These are phyloP conservation scores for Gibbula magus DNA, from an alignment of 2,888 invertebrate genomes.

Conservation along the genomic window DNA sequence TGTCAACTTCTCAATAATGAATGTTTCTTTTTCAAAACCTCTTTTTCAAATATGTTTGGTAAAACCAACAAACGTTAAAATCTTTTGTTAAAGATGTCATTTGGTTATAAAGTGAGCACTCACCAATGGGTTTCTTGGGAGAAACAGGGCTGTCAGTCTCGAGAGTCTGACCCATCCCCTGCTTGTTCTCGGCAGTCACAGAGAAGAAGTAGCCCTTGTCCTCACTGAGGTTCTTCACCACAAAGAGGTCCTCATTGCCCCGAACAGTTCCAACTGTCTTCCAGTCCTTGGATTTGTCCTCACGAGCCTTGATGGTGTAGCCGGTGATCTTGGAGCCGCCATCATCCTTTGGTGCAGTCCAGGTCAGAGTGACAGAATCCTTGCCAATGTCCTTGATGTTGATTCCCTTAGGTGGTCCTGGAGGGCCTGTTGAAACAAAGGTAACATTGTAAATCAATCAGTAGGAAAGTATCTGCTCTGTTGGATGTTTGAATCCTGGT, in stretches of 20 bases:
- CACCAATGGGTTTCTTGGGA: conserved; percentile 59
- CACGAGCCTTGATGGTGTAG: conserved; percentile 58
- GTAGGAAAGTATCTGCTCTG: too few species aligned
- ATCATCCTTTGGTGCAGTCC: conserved; percentile 67
- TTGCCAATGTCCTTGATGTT: conserved; percentile 62
- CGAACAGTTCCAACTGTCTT: conserved; percentile 58
- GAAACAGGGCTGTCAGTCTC: conserved; percentile 57
- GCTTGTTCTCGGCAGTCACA: conserved; percentile 72
- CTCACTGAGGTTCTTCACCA: conserved; percentile 62
- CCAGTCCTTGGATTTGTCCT: conserved; percentile 60
- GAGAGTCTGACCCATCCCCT: conserved; percentile 58
- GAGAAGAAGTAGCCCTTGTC: conserved; percentile 71
- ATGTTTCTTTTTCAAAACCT: neutral
- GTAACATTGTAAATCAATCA: neutral
- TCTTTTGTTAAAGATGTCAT: neutral
- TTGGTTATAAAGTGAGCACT: conserved; percentile 31
- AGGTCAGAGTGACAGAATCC: conserved; percentile 65
- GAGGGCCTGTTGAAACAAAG: conserved; percentile 67
- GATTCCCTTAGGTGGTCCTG: conserved; percentile 64
- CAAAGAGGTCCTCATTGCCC: conserved; percentile 58
- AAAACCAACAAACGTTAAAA: neutral
- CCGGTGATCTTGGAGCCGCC: conserved; percentile 69
- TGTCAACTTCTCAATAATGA: neutral
- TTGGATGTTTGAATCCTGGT: too few species aligned
- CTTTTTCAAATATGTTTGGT: neutral